These are phyloP conservation scores for Argyrosomus regius DNA, from an alignment of 2,797 vertebrate species.

Conservation along the genomic window DNA sequence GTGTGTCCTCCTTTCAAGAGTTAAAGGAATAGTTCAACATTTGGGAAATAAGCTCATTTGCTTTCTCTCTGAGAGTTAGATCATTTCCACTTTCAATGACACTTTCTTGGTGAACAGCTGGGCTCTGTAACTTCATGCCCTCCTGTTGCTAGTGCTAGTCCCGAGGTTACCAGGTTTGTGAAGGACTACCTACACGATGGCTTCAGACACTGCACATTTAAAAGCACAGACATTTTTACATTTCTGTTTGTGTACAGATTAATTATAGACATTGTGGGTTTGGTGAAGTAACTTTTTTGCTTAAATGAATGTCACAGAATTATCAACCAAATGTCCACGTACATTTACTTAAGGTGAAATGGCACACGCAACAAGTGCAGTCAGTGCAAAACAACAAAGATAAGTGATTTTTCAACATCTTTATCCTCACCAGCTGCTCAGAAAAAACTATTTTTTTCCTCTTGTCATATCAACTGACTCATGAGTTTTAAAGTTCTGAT, in stretches of 20 bases:
- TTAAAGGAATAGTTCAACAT: not conserved
- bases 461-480: not conserved
- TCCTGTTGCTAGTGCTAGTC: not conserved
- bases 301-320: not conserved
- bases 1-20: not conserved
- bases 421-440: not conserved
- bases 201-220: not conserved
- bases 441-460: not conserved
- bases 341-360: not conserved
- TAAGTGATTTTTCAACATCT: not conserved
- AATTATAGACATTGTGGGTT: not conserved
- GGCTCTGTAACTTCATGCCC: not conserved
- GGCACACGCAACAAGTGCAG: too few relatives aligned
- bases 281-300: not conserved
- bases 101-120: not conserved
- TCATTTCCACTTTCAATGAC: too few relatives aligned
- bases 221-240: too few relatives aligned
- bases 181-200: too few relatives aligned
- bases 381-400: not conserved
- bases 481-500: slow-evolving; percentile 8
- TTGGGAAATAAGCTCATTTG: not conserved
- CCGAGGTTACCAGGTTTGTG: not conserved
- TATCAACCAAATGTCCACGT: not conserved
- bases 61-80: not conserved
- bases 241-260: not conserved